Conservation (phyloP, 2,113 vertebrate genomes). For the Dunckerocampus dactyliophorus region DNA sequence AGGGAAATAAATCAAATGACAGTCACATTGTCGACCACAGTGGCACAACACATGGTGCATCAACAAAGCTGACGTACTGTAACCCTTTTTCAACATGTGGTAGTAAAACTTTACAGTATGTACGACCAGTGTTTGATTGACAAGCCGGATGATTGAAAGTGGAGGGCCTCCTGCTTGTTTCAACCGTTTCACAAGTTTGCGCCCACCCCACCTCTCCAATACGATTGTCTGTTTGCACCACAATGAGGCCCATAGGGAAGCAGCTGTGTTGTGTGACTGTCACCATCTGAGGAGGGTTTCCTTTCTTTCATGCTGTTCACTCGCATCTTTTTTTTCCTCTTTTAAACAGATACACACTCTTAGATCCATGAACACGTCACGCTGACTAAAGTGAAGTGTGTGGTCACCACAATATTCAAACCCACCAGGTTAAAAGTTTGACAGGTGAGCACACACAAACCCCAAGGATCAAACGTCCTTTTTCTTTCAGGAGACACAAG, state of each 20-base stretch:
- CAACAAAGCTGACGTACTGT: constrained; percentile 4
- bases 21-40: constrained; percentile 16
- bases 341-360: too few relatives aligned
- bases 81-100: background rate
- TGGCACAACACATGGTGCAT: background rate
- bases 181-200: background rate
- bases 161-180: background rate
- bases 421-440: constrained; percentile 1
- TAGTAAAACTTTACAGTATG: background rate
- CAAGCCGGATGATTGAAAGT: background rate
- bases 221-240: constrained; percentile 56
- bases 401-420: constrained; percentile 15
- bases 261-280: background rate
- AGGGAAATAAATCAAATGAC: constrained; percentile 24
- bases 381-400: too few relatives aligned
- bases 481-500: too few relatives aligned
- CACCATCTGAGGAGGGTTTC: constrained; percentile 8
- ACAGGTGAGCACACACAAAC: too few relatives aligned
- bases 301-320: constrained; percentile 19
- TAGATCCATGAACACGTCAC: too few relatives aligned
- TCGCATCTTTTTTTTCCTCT: too few relatives aligned
- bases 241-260: constrained; percentile 12
- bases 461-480: too few relatives aligned
- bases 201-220: background rate
- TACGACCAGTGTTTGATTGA: background rate